Percentiles rank a stretch among this genome's conserved stretches.
Conservation (phyloP, 1,140 invertebrate species). For the fruit fly (Drosophila melanogaster) region Release_6_plus_ISO1_MT NT_033777.3:20534001-20534500, state of each 20-base stretch:
- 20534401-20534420: neutral
- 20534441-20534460: constrained; percentile 52
- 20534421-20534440: constrained; percentile 49
- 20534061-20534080: neutral
- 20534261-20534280: no score
- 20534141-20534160: neutral
- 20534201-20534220: neutral
- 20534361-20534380: constrained; percentile 20
- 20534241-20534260: no score
- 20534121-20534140: neutral
- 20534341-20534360: constrained; percentile 20
- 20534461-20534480: constrained; percentile 61
- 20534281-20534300: no score
- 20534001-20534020: constrained; percentile 48
- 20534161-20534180: neutral
- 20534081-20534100: neutral
- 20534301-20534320: neutral
- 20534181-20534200: neutral
- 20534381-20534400: constrained; percentile 5
- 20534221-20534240: no score
- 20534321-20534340: neutral
- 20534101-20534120: no score
- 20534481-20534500: constrained; percentile 59
- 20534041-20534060: neutral
- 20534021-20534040: constrained; percentile 42